Conservation (phyloP, 2,797 vertebrate genomes). For the Melanotaenia pygmaea region DNA sequence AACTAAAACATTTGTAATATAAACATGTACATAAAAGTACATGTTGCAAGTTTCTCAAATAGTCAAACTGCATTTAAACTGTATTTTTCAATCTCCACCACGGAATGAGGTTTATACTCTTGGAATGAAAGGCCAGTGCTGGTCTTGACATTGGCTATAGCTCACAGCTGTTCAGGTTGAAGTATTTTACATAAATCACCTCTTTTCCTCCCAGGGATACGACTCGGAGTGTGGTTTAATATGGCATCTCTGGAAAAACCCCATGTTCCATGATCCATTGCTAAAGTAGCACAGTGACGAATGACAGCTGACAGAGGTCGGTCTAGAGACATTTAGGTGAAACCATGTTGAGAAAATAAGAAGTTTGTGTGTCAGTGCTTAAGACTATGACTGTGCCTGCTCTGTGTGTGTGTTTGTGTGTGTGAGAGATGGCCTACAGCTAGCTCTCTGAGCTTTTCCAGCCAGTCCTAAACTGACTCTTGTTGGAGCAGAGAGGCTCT, state of each 20-base stretch:
- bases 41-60: not conserved
- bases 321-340: slow-evolving; percentile 34
- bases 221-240: slow-evolving; percentile 35
- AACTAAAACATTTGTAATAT: not conserved
- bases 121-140: slow-evolving; percentile 8
- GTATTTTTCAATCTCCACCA: slow-evolving; percentile 16
- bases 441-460: slow-evolving; percentile 61
- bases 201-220: slow-evolving; percentile 20
- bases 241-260: slow-evolving; percentile 39
- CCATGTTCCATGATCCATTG: slow-evolving; percentile 56
- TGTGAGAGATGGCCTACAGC: slow-evolving; percentile 32
- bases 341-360: slow-evolving; percentile 50
- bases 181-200: slow-evolving; percentile 42
- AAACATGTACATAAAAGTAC: not conserved
- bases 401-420: slow-evolving; percentile 24
- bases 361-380: slow-evolving; percentile 21
- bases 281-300: slow-evolving; percentile 47
- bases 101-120: slow-evolving; percentile 15
- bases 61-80: not conserved
- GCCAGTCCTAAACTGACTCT: slow-evolving; percentile 50
- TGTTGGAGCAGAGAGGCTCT: slow-evolving; percentile 56
- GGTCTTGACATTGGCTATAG: slow-evolving; percentile 31
- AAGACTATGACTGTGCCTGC: slow-evolving; percentile 8
- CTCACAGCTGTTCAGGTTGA: slow-evolving; percentile 40
- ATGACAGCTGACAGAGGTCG: slow-evolving; percentile 46